Conservation (phyloP, 2,888 invertebrate genomes). For the Latrodectus hesperus region DNA sequence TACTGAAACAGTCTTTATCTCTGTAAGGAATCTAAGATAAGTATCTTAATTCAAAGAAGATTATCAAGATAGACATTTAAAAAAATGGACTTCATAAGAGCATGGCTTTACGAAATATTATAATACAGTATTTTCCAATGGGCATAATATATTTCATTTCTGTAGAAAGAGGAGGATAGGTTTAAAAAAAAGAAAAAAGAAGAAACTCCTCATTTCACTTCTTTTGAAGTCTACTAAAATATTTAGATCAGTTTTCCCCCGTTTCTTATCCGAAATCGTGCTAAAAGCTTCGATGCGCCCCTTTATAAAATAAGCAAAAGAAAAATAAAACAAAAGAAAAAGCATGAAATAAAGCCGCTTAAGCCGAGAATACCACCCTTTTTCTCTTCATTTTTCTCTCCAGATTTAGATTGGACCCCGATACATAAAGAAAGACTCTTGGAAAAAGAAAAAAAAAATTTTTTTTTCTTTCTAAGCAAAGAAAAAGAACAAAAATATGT, state of each 20-base stretch:
- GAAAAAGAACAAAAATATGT: constrained; percentile 10
- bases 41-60: too few species aligned
- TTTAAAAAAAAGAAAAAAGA: neutral
- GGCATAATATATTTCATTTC: too few species aligned
- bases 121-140: too few species aligned
- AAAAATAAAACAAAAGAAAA: constrained; percentile 20
- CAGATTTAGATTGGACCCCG: constrained; percentile 29
- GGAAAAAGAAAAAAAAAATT: neutral
- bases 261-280: constrained; percentile 12
- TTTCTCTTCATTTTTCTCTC: constrained; percentile 28
- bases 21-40: too few species aligned
- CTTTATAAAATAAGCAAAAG: constrained; percentile 28
- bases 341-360: constrained; percentile 58
- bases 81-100: too few species aligned
- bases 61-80: too few species aligned
- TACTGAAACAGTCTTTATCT: too few species aligned
- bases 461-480: constrained; percentile 17
- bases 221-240: constrained; percentile 35
- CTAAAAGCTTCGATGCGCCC: constrained; percentile 20
- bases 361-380: constrained; percentile 23
- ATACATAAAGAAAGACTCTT: constrained; percentile 20
- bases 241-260: constrained; percentile 31
- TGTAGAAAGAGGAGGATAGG: too few species aligned
- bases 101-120: too few species aligned
- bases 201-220: constrained; percentile 7